These are phyloP conservation scores for Emydoidea blandingii DNA, from an alignment of 2,797 vertebrate genomes.

Conservation along the genomic window DNA sequence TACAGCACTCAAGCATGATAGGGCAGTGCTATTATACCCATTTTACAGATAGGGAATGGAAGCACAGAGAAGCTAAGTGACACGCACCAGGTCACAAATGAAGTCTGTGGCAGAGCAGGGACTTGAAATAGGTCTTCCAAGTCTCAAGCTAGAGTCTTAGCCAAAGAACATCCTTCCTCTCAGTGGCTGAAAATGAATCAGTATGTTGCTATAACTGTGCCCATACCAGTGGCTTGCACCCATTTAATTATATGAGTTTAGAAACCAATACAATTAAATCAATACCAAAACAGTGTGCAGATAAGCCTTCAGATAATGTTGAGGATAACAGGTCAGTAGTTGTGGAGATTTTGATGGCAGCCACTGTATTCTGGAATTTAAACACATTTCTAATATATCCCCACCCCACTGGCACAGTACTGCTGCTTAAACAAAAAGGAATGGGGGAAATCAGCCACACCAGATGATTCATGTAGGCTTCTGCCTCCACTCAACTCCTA, in stretches of 20 bases:
- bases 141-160: background rate
- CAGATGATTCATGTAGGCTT: conserved; percentile 73
- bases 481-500: conserved; percentile 61
- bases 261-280: conserved; percentile 8
- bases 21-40: background rate
- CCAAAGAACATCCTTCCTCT: background rate
- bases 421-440: conserved; percentile 35
- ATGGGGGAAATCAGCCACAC: conserved; percentile 18
- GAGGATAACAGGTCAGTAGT: background rate
- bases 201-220: background rate
- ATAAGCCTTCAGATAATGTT: conserved; percentile 25
- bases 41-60: background rate
- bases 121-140: background rate
- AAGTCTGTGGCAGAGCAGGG: background rate
- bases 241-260: conserved; percentile 2
- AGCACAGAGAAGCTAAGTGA: background rate
- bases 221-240: background rate
- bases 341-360: conserved; percentile 9
- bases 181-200: background rate
- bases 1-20: background rate
- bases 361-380: conserved; percentile 21
- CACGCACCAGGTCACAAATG: background rate
- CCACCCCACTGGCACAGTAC: conserved; percentile 29
- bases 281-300: background rate
- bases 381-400: conserved; percentile 33